These are phyloP conservation scores for Leptatherina wallacei DNA, from an alignment of 2,797 vertebrate genomes.

Conservation along the genomic window DNA sequence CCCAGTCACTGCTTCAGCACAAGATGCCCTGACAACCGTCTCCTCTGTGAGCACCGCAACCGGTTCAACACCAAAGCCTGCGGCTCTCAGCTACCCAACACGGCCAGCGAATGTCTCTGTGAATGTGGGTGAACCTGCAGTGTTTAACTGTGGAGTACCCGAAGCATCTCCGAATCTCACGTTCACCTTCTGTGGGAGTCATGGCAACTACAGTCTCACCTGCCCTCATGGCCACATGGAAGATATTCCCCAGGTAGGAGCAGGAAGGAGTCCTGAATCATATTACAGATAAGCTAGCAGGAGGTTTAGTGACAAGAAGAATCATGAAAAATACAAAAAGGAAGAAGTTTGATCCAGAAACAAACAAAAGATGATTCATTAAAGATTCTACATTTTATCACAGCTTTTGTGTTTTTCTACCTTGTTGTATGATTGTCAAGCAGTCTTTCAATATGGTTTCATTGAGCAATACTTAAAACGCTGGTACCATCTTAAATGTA, in stretches of 20 bases:
- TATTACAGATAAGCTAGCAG: neutral
- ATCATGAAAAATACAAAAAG: neutral
- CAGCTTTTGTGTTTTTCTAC: neutral
- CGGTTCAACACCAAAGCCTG: neutral
- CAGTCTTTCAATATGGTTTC: neutral
- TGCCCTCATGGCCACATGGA: constrained; percentile 50
- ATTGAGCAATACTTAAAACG: neutral
- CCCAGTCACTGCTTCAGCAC: constrained; percentile 33
- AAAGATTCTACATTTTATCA: neutral
- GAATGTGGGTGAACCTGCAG: constrained; percentile 52
- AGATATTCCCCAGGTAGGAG: constrained; percentile 57
- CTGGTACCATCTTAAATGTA: neutral
- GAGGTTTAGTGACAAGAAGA: neutral
- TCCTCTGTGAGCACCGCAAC: neutral
- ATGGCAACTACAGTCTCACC: constrained; percentile 58
- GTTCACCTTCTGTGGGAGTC: constrained; percentile 43
- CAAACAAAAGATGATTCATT: neutral
- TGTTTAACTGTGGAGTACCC: constrained; percentile 65
- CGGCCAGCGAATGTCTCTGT: constrained; percentile 43
- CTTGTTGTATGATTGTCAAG: neutral
- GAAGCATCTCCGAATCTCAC: constrained; percentile 31
- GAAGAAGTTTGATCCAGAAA: neutral
- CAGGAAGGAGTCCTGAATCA: neutral
- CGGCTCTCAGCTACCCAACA: constrained; percentile 20
- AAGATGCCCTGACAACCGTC: neutral